These are phyloP conservation scores for Trigoniulus corallinus DNA, from an alignment of 1,140 invertebrate genomes.

Conservation along the genomic window DNA sequence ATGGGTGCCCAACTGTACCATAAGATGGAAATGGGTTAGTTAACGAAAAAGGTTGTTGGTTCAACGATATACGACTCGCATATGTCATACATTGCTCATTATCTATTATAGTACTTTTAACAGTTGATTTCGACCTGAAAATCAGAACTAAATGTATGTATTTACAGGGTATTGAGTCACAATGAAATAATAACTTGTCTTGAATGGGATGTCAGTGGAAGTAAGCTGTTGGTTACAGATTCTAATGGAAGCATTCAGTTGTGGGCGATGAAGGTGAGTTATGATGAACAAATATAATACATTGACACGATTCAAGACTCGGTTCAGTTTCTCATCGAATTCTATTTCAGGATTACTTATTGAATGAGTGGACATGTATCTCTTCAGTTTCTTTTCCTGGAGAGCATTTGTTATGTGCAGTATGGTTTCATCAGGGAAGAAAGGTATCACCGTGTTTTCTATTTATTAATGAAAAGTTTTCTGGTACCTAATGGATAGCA, in stretches of 20 bases:
- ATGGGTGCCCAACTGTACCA: no score
- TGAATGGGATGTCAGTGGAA: constrained; percentile 69
- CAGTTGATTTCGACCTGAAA: constrained; percentile 1
- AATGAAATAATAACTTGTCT: constrained; percentile 47
- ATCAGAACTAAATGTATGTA: neutral
- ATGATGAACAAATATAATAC: neutral
- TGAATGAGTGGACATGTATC: constrained; percentile 54
- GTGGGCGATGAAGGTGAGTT: constrained; percentile 40
- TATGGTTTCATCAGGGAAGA: constrained; percentile 71
- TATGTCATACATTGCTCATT: no score
- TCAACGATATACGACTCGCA: no score
- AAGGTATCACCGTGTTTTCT: no score
- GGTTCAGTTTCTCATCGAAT: neutral
- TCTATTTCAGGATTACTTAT: constrained; percentile 39
- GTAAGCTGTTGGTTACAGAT: constrained; percentile 56
- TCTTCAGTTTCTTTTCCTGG: constrained; percentile 36
- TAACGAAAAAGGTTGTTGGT: no score
- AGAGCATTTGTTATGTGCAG: constrained; percentile 59
- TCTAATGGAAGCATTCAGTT: constrained; percentile 54
- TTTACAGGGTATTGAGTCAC: constrained; percentile 25
- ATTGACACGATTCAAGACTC: neutral
- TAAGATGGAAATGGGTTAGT: no score
- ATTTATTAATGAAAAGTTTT: no score
- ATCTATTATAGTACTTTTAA: neutral
- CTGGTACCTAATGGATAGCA: constrained; percentile 10